These are phyloP conservation scores for Carollia perspicillata DNA, from an alignment of 2,113 vertebrate species.

Conservation along the genomic window DNA sequence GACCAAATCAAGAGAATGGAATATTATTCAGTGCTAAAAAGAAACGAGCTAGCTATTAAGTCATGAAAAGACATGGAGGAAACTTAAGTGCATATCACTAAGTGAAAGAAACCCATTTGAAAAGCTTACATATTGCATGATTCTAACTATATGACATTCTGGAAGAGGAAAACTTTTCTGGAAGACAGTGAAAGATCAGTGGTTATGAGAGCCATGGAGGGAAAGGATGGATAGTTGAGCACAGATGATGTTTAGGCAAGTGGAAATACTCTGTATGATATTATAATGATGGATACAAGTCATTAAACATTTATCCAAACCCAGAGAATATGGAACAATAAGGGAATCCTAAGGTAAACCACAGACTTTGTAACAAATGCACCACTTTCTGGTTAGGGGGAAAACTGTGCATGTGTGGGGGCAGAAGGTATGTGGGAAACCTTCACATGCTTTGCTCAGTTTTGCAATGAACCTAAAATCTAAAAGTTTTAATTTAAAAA, in stretches of 20 bases:
- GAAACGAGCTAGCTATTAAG: neutral
- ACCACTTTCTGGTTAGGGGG: neutral
- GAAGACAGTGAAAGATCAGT: neutral
- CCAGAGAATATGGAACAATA: neutral
- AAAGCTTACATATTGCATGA: neutral
- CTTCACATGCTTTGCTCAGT: neutral
- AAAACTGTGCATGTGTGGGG: neutral
- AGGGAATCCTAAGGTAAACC: neutral
- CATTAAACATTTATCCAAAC: neutral
- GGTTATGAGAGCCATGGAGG: neutral
- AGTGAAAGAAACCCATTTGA: neutral
- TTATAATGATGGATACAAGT: neutral
- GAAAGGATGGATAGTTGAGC: neutral
- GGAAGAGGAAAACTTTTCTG: neutral
- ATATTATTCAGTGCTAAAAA: neutral
- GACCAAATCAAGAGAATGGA: neutral
- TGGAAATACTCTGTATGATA: neutral
- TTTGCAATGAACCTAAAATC: neutral
- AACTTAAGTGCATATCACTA: neutral
- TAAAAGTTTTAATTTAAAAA: neutral
- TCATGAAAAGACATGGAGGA: neutral
- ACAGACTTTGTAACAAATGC: no score
- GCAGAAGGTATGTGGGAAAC: neutral
- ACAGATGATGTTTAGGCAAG: neutral
- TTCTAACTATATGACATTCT: neutral